Base-by-base conservation (phyloP, 2,113 vertebrate species). In the Pelmatolapia mariae region DNA sequence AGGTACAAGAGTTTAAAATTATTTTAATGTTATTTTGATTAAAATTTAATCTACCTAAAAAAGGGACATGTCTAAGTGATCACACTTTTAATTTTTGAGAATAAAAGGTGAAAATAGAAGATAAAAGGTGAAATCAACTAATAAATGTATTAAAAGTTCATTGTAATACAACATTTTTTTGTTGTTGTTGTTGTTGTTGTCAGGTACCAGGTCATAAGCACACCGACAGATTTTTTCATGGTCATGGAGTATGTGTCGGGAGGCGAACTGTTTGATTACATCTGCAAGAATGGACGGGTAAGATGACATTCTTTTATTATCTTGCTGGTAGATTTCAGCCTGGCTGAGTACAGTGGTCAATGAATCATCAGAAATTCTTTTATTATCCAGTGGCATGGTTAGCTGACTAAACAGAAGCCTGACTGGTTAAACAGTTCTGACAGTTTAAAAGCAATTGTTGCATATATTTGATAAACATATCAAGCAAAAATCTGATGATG, bases 121-220 rank as follows among this genome's bases (percentile, higher is more conserved):
- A 50, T 15, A 54, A 9, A 38, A 68, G 26, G 5, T 63, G 29
- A 71, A 54, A 45, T 4, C 45, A 18, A 9, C 36, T 24, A 31
- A 33, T 73, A 12, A 47, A 63, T 38, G 10, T 40, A 10, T 18
- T 47, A 4, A 6, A 22, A 19, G 13, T 24, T 24, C 15, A 1
- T 3, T 8, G 38, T 6, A 73, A 4, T 8, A 40, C n/a, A 83
- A 36, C 31, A 29, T 18, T 53, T 2, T 61, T 16, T 89, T 22
- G 89, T 80, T 90, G 80, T 89, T 59, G 6, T 73, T n/a, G 91
- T 80, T 90, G 4, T 80, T n/a, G 89, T 81, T 90, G 85, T 89
- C 91, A 99, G 99, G 94, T 99, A 99, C 95, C 99, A 99, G 95
- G 99, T 99, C 91, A 99, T 99, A 94, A 99, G 98, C 89, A 99